phyloP scores from a whole-genome alignment of 1,140 invertebrate genomes.

The Phymorhynchus buccinoides region DNA sequence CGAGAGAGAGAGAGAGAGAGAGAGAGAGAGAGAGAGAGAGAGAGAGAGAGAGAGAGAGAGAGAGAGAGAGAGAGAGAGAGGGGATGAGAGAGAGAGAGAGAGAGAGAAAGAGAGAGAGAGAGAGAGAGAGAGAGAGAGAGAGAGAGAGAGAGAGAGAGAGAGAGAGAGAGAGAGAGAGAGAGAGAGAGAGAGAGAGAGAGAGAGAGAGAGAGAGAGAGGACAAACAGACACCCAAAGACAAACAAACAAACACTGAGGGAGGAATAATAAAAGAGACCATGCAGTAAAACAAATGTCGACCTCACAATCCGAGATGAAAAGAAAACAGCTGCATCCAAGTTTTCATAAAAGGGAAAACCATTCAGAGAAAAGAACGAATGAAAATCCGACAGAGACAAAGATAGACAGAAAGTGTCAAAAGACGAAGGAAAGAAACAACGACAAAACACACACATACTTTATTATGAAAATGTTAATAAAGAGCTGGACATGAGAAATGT shows the following conservation, averaged over 20 bases:
- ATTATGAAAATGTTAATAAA: too few species aligned
- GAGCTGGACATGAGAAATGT: too few species aligned
- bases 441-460: too few species aligned
- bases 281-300: too few species aligned
- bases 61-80: background rate
- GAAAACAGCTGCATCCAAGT: too few species aligned
- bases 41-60: background rate
- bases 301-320: too few species aligned
- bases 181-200: background rate
- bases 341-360: too few species aligned
- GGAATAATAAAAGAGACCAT: too few species aligned
- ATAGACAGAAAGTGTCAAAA: background rate
- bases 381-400: background rate
- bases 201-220: too few species aligned
- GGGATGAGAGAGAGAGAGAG: background rate
- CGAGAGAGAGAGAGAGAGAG: background rate
- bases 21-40: background rate
- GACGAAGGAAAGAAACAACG: background rate
- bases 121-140: too few species aligned
- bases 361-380: background rate
- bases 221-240: too few species aligned
- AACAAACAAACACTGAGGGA: too few species aligned
- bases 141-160: background rate
- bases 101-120: background rate
- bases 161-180: background rate